Evolutionary conservation across 2,113 vertebrate genomes (phyloP).

Genomic region (Gymnobelideus leadbeateri): DNA sequence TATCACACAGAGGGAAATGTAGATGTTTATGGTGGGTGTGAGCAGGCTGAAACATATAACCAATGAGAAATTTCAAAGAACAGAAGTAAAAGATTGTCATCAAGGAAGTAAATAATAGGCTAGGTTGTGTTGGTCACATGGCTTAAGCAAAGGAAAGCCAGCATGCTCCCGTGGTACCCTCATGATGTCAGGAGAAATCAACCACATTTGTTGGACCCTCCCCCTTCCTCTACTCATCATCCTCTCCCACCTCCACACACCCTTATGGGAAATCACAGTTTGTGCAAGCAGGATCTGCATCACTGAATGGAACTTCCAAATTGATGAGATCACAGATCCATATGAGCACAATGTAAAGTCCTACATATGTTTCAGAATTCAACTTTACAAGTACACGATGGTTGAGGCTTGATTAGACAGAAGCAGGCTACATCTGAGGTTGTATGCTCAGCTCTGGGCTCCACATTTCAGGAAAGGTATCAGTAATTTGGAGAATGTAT

Average conservation of each 20-base stretch:
- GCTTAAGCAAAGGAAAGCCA: not conserved
- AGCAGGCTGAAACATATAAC: not conserved
- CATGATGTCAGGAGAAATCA: not conserved
- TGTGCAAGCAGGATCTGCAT: not conserved
- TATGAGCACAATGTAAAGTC: not conserved
- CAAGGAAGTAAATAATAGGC: not conserved
- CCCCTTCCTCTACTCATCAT: not conserved
- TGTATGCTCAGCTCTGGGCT: not conserved
- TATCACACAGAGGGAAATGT: not conserved
- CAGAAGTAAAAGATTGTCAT: not conserved
- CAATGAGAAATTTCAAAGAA: not conserved
- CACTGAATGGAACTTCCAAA: not conserved
- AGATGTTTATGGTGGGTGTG: not conserved
- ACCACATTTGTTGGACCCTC: not conserved
- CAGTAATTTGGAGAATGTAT: not conserved
- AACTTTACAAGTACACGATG: not conserved
- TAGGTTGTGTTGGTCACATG: not conserved
- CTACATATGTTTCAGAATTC: not conserved
- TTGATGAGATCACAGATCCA: not conserved
- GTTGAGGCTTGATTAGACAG: not conserved
- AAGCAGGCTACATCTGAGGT: not conserved
- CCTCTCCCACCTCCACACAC: not conserved
- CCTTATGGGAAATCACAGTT: not conserved
- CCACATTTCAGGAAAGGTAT: not conserved
- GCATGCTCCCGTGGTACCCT: not conserved